Evolutionary conservation across 2,113 vertebrate genomes (phyloP).

Genomic region (Isichthys henryi): DNA sequence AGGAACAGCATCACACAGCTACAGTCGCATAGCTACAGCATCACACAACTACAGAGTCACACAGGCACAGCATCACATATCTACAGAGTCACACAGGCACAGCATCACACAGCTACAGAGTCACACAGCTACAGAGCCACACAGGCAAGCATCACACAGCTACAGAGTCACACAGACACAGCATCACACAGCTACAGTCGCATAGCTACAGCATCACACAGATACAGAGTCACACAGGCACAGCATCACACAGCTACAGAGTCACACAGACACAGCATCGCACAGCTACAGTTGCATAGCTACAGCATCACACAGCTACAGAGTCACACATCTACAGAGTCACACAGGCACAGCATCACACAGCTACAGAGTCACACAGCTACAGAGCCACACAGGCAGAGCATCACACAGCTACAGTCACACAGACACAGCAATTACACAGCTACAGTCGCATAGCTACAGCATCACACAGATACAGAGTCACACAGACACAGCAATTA

Average conservation of each 20-base stretch:
- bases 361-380: background rate
- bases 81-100: too few relatives aligned
- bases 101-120: too few relatives aligned
- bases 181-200: background rate
- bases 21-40: background rate
- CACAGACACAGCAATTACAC: too few relatives aligned
- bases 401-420: background rate
- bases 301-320: background rate
- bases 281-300: background rate
- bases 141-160: background rate
- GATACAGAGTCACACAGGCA: too few relatives aligned
- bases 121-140: too few relatives aligned
- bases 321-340: too few relatives aligned
- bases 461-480: background rate
- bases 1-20: background rate
- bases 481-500: background rate
- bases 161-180: background rate
- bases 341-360: background rate
- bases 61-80: too few relatives aligned
- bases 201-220: background rate
- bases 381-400: too few relatives aligned
- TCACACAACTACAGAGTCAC: background rate
- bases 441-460: background rate
- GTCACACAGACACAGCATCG: background rate
- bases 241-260: background rate